These are phyloP conservation scores for Nomada fucata DNA, from an alignment of 2,888 invertebrate genomes.

Conservation along the genomic window DNA sequence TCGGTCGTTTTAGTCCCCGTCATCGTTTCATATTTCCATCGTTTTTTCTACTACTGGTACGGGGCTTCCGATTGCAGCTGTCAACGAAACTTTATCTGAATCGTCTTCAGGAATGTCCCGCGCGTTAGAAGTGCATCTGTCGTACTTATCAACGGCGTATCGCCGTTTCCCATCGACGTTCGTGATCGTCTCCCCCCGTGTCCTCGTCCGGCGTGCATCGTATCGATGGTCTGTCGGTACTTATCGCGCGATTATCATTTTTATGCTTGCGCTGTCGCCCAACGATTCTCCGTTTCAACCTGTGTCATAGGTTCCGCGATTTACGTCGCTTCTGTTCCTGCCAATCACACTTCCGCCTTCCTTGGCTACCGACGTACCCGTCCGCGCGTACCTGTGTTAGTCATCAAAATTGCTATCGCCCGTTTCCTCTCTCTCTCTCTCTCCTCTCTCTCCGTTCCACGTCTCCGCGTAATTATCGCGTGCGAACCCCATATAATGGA, in stretches of 20 bases:
- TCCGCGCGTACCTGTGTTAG: background rate
- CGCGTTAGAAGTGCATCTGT: conserved; percentile 2
- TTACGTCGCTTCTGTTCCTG: too few relatives aligned
- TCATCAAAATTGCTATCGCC: conserved; percentile 23
- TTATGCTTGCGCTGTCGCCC: background rate
- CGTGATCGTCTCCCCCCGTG: background rate
- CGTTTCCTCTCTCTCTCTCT: background rate
- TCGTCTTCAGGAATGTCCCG: conserved; percentile 9
- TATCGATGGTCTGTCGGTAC: background rate
- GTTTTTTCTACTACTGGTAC: background rate
- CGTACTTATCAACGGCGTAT: conserved; percentile 2
- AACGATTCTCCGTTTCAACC: too few relatives aligned
- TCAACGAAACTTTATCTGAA: conserved; percentile 8
- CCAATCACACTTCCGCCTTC: too few relatives aligned
- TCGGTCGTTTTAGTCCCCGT: conserved; percentile 1
- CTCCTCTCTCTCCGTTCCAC: background rate
- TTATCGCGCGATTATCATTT: background rate
- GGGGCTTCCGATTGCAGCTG: background rate
- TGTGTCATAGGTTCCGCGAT: too few relatives aligned
- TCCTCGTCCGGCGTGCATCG: background rate
- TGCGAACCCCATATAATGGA: conserved; percentile 74
- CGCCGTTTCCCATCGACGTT: conserved; percentile 3
- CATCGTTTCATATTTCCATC: conserved; percentile 18
- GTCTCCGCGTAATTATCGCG: conserved; percentile 73
- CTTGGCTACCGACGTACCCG: too few relatives aligned